Conservation (phyloP, 35 echinoderm and acorn worm species). For the Apostichopus parvimensis region DNA sequence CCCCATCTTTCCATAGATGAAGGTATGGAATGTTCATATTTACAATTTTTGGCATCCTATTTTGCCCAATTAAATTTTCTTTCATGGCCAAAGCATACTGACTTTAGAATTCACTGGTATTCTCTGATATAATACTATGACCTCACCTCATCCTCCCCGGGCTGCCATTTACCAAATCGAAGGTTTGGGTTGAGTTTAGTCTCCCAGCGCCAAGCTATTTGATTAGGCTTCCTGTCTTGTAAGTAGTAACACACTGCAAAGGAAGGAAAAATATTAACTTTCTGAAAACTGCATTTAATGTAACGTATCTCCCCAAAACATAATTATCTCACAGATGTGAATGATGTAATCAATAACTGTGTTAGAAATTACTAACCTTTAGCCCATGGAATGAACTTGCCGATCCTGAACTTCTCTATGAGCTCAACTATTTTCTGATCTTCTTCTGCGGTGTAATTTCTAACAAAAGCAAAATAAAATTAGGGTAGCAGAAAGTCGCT, state of each 20-base stretch:
- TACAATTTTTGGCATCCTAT: too few relatives aligned
- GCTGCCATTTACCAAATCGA: constrained; percentile 8
- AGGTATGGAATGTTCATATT: too few relatives aligned
- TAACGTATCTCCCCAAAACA: too few relatives aligned
- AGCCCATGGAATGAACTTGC: constrained; percentile 1
- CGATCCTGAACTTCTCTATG: constrained; percentile 3
- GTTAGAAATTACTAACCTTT: constrained; percentile 1
- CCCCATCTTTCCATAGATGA: too few relatives aligned
- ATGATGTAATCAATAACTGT: too few relatives aligned
- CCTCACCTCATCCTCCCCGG: constrained; percentile 31
- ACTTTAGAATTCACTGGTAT: too few relatives aligned
- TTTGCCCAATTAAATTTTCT: too few relatives aligned
- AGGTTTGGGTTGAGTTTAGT: constrained; percentile 30
- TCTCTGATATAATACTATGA: too few relatives aligned
- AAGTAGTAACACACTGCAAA: constrained; percentile 39
- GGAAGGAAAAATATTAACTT: not conserved
- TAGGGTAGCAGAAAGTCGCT: too few relatives aligned
- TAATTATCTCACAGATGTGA: too few relatives aligned
- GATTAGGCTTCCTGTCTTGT: constrained; percentile 14
- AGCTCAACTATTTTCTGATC: constrained; percentile 16
- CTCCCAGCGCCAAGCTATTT: constrained; percentile 12
- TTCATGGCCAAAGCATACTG: too few relatives aligned
- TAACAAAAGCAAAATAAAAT: not conserved
- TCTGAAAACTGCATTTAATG: too few relatives aligned
- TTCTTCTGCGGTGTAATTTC: constrained; percentile 25